Conservation (phyloP, 2,888 invertebrate species). For the Nymphalis urticae region DNA sequence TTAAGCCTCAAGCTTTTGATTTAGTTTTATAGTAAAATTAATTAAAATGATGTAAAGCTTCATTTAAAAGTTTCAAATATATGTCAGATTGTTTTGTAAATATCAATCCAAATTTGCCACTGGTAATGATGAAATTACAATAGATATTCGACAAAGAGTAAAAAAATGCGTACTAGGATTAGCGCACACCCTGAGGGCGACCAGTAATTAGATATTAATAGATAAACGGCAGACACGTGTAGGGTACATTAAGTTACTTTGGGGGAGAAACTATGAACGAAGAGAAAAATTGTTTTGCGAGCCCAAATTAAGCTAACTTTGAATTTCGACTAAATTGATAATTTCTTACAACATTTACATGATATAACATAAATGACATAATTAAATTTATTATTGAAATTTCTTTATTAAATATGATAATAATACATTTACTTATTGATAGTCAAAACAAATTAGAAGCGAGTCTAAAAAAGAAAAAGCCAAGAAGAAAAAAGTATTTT, state of each 20-base stretch:
- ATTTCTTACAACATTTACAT: neutral
- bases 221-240: slow-evolving; percentile 55
- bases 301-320: slow-evolving; percentile 5
- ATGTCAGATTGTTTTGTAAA: neutral
- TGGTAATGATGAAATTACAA: neutral
- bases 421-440: no score
- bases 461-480: no score
- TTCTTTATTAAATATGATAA: no score
- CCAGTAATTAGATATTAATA: slow-evolving; percentile 67
- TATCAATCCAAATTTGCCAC: neutral
- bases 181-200: slow-evolving; percentile 46
- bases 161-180: slow-evolving; percentile 45
- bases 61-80: neutral
- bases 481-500: no score
- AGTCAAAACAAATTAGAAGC: no score
- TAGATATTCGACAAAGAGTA: slow-evolving; percentile 1
- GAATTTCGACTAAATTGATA: slow-evolving; percentile 17
- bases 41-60: no score
- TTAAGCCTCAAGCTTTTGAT: no score
- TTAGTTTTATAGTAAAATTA: no score
- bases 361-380: neutral
- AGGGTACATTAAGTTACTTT: slow-evolving; percentile 37
- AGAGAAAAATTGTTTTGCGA: slow-evolving; percentile 29
- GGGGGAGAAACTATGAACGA: slow-evolving; percentile 36
- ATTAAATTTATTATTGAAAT: no score